Evolutionary conservation across 2,113 vertebrate species (phyloP), one percentile per base, ranked within the genome.

Genomic region (Zeus faber): DNA sequence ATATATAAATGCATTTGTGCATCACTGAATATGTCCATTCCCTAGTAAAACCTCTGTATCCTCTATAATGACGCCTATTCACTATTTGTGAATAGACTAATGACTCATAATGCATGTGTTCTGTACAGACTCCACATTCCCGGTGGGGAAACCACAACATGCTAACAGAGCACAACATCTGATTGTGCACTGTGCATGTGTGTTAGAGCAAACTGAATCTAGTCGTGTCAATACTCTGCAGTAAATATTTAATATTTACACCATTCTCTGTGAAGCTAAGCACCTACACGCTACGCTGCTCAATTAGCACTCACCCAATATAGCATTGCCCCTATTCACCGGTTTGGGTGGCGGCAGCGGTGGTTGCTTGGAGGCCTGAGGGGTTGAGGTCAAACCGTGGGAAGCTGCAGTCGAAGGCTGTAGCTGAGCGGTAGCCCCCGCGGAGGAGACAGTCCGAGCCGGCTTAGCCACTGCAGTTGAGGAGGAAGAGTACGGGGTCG

Each of bases 331-430:
- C 72, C 97, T 91, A 82, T 95, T 96, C 70, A 89, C 22, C 0
- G 97, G 97, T 63, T 99, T 99, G 69, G 97, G 97, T 18, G 95
- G 96, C 40, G 97, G 97, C 24, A 93, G 0, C 0, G 97, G 97
- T 1, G 97, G 95, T 67, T 97, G 96, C 77, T 96, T 98, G 81
- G 84, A 63, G 59, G 75, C 80, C 62, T 88, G 88, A 6, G 68
- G 46, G 56, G 57, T 79, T 73, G 88, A 58, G 41, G 76, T 66
- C 14, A 81, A 85, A 70, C 71, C 13, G 71, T 56, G 40, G 74
- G 79, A 54, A n/a, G 33, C 40, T 1, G 49, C 56, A 1, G 74
- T 31, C 16, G 86, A n/a, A 52, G 72, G 65, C 72, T 51, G 81
- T 8, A 8, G 46, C 70, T 87, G 85, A 10, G 6, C 18, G 81